These are phyloP conservation scores for Phacellophora camtschatica DNA, from an alignment of 30 jellyfish, hydroid and myxozoan species.

Conservation along the genomic window DNA sequence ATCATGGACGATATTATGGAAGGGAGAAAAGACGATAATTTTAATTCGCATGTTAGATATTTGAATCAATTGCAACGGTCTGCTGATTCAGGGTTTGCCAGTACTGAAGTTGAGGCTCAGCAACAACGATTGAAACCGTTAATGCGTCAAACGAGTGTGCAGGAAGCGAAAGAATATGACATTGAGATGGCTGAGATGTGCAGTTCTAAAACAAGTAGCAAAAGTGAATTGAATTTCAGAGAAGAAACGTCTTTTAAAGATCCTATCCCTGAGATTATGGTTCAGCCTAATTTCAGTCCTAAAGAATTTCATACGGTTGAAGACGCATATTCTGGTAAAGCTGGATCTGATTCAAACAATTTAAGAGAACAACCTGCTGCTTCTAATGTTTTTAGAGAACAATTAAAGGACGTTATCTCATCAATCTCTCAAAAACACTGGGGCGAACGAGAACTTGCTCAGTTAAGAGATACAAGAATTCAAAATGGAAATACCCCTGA, in stretches of 20 bases:
- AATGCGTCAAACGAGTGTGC: constrained; percentile 76
- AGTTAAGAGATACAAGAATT: not conserved
- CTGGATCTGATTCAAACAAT: not conserved
- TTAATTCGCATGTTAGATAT: constrained; percentile 41
- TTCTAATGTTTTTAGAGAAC: constrained; percentile 45
- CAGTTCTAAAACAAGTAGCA: constrained; percentile 73
- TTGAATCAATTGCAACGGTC: constrained; percentile 79
- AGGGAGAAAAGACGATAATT: constrained; percentile 43
- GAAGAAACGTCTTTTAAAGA: constrained; percentile 39
- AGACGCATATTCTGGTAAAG: too few species aligned
- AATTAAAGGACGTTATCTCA: constrained; percentile 25
- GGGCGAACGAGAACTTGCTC: constrained; percentile 11
- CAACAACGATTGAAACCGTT: constrained; percentile 60
- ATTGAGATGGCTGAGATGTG: constrained; percentile 49
- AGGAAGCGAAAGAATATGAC: constrained; percentile 54
- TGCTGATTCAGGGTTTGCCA: constrained; percentile 98
- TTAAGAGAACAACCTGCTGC: not conserved
- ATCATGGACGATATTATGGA: constrained; percentile 20
- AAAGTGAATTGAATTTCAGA: constrained; percentile 52
- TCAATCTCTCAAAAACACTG: constrained; percentile 8
- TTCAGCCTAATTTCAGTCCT: constrained; percentile 45
- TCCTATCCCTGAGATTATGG: constrained; percentile 70
- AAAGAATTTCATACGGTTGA: too few species aligned
- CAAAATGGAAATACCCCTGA: not conserved
- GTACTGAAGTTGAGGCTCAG: constrained; percentile 83